Evolutionary conservation across 1,140 invertebrate genomes (phyloP).

Genomic region (Rhyacophila brunnea): DNA sequence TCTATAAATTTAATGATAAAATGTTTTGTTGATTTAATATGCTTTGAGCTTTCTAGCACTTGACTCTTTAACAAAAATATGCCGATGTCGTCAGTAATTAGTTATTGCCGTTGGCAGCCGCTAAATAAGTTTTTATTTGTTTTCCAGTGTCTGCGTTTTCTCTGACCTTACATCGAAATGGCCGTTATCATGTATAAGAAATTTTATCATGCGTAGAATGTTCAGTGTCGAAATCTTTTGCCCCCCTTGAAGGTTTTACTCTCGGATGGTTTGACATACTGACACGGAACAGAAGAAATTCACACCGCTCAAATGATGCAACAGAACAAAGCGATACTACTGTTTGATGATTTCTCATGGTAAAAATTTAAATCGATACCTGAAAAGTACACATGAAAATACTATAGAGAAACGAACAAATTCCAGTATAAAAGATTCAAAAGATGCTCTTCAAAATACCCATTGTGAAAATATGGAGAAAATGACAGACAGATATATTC

Average conservation of each 20-base stretch:
- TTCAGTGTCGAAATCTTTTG: constrained; percentile 19
- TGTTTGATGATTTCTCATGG: no score
- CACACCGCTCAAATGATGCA: no score
- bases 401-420: no score
- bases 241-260: neutral
- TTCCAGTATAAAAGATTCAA: no score
- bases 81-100: constrained; percentile 12
- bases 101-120: constrained; percentile 19
- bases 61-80: constrained; percentile 15
- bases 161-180: constrained; percentile 28
- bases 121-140: constrained; percentile 35
- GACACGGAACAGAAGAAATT: neutral
- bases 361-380: no score
- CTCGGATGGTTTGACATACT: neutral
- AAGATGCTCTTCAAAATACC: no score
- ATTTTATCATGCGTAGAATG: constrained; percentile 18
- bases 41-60: constrained; percentile 28
- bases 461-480: no score
- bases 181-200: constrained; percentile 31
- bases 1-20: constrained; percentile 1
- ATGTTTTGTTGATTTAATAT: constrained; percentile 5
- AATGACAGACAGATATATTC: no score
- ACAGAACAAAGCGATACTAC: no score
- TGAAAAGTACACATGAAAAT: no score
- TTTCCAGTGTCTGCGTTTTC: constrained; percentile 33